These are phyloP conservation scores for Drosophila nigrodunni DNA, from an alignment of 1,140 invertebrate genomes.

Conservation along the genomic window DNA sequence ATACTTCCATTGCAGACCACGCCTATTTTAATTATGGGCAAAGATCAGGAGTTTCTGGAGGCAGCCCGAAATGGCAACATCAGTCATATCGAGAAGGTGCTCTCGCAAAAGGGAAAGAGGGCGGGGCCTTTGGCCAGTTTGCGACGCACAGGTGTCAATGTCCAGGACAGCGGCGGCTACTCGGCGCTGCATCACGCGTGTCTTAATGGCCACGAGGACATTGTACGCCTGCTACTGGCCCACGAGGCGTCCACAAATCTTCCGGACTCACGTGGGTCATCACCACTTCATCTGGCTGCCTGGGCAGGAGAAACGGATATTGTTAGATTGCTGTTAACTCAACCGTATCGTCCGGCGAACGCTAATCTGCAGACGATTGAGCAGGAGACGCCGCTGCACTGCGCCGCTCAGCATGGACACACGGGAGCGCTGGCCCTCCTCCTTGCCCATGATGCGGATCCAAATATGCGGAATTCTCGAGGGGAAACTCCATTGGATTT, in stretches of 20 bases:
- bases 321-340: conserved; percentile 90
- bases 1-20: conserved; percentile 5
- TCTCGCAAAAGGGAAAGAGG: conserved; percentile 94
- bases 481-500: conserved; percentile 97
- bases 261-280: conserved; percentile 93
- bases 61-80: conserved; percentile 96
- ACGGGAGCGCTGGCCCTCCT: conserved; percentile 94
- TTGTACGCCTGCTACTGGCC: conserved; percentile 93
- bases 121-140: conserved; percentile 96
- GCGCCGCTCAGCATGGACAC: conserved; percentile 97
- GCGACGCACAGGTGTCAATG: conserved; percentile 94
- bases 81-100: conserved; percentile 94
- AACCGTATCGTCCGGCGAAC: conserved; percentile 91
- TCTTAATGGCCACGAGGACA: conserved; percentile 97
- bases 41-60: conserved; percentile 97
- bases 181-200: conserved; percentile 97
- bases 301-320: conserved; percentile 95
- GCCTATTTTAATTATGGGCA: conserved; percentile 89
- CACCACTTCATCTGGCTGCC: conserved; percentile 94
- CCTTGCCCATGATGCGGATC: conserved; percentile 94
- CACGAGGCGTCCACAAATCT: conserved; percentile 96
- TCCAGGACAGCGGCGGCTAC: conserved; percentile 97
- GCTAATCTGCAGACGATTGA: conserved; percentile 96
- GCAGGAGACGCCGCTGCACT: conserved; percentile 97
- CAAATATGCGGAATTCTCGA: conserved; percentile 93